These are phyloP conservation scores for Hyperoplus lanceolatus DNA, from an alignment of 2,797 vertebrate species.

Conservation along the genomic window DNA sequence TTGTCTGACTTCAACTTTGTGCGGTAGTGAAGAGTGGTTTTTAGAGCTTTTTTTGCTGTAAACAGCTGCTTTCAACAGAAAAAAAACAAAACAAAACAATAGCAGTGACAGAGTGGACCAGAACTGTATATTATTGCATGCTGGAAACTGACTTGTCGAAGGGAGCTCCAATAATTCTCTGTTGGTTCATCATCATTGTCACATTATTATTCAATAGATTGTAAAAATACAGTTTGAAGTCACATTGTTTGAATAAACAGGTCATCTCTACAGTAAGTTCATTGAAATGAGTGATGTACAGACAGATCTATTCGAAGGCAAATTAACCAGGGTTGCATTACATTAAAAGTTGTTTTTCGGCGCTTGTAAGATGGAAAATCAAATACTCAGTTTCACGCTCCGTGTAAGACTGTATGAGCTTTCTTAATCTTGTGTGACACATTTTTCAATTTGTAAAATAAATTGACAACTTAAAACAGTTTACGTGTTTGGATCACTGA, in stretches of 20 bases:
- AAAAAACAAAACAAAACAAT: neutral
- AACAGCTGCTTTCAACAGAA: neutral
- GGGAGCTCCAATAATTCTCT: neutral
- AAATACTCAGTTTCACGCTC: slow-evolving; percentile 32
- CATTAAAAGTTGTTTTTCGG: slow-evolving; percentile 18
- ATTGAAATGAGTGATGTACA: neutral
- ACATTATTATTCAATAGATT: neutral
- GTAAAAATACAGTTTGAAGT: neutral
- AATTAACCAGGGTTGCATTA: neutral
- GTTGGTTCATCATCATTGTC: neutral
- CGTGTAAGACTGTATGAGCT: slow-evolving; percentile 26
- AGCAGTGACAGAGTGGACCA: neutral
- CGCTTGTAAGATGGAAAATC: slow-evolving; percentile 15
- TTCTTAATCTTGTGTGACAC: slow-evolving; percentile 30
- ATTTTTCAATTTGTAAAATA: slow-evolving; percentile 56
- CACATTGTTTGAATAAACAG: neutral
- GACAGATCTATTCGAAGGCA: neutral
- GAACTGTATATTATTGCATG: too few species aligned
- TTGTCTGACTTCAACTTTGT: neutral
- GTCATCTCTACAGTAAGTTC: neutral
- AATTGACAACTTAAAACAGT: slow-evolving; percentile 53
- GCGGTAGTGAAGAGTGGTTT: neutral
- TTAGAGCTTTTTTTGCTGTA: neutral
- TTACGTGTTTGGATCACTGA: slow-evolving; percentile 48
- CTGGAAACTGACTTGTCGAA: too few species aligned